These are phyloP conservation scores for Drosophila pseudotakahashii DNA, from an alignment of 2,888 invertebrate genomes.

Conservation along the genomic window DNA sequence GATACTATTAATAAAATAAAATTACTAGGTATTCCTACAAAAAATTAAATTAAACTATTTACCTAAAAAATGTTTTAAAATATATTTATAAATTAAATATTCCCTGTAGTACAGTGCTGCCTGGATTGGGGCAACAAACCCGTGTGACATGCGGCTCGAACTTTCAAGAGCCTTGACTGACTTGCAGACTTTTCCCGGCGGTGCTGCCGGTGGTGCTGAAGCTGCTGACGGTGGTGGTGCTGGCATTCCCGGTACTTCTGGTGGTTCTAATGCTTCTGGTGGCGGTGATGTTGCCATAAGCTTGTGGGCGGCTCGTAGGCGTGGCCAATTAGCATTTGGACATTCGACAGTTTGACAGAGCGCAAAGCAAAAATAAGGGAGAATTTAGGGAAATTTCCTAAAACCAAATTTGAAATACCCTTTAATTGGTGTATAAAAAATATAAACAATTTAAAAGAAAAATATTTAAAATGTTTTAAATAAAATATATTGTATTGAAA, in stretches of 20 bases:
- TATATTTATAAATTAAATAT: no score
- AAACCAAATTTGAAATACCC: not conserved
- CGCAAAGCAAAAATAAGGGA: conserved; percentile 4
- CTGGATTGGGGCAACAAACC: conserved; percentile 63
- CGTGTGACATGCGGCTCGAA: conserved; percentile 71
- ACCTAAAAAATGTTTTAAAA: no score
- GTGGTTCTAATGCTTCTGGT: not conserved
- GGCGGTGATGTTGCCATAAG: conserved; percentile 4
- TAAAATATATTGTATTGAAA: not conserved
- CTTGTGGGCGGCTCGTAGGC: conserved; percentile 44
- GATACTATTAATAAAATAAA: no score
- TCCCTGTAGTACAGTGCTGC: conserved; percentile 38
- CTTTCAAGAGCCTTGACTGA: conserved; percentile 60
- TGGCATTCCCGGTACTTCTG: not conserved
- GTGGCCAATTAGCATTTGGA: conserved; percentile 65
- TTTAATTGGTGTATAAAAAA: not conserved
- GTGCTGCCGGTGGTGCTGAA: conserved; percentile 11
- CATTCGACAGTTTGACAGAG: conserved; percentile 38
- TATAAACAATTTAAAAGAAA: not conserved
- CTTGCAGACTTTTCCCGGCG: conserved; percentile 31
- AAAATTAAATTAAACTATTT: no score
- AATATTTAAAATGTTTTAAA: not conserved
- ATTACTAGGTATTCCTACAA: no score
- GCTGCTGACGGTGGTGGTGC: conserved; percentile 6
- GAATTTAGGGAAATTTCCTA: not conserved